Percentiles rank a stretch among this genome's conserved stretches.
These are phyloP conservation scores for Myotis vivesi DNA, from an alignment of 2,797 vertebrate species.

Conservation along the genomic window DNA sequence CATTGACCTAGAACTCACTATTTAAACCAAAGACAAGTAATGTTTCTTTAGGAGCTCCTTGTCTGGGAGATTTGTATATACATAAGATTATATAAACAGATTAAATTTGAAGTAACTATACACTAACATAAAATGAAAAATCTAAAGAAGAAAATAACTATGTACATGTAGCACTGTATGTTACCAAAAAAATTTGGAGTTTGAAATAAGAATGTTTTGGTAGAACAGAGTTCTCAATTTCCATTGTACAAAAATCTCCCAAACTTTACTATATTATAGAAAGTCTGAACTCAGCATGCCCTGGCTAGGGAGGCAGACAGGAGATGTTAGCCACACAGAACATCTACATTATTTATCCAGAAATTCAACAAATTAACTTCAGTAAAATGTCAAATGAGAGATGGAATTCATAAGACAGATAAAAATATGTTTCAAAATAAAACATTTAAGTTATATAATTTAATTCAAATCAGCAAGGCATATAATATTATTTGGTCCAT, in stretches of 20 bases:
- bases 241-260: background rate
- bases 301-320: background rate
- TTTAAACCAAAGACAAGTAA: background rate
- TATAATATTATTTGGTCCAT: background rate
- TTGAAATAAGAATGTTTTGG: background rate
- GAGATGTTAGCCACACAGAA: background rate
- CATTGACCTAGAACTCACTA: background rate
- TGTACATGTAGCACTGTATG: rapidly evolving
- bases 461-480: background rate
- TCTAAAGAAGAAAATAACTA: background rate
- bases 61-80: background rate
- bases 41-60: background rate
- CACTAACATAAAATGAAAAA: constrained; percentile 5
- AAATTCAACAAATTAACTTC: background rate
- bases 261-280: background rate
- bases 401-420: background rate
- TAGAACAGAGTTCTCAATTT: background rate
- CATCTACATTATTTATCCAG: background rate
- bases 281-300: background rate
- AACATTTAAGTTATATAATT: background rate
- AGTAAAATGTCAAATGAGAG: background rate
- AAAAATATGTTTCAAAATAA: background rate
- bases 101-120: background rate
- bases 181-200: background rate
- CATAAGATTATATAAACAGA: background rate